phyloP scores from a whole-genome alignment of 2,113 vertebrate species.

The Aplodontia rufa region DNA sequence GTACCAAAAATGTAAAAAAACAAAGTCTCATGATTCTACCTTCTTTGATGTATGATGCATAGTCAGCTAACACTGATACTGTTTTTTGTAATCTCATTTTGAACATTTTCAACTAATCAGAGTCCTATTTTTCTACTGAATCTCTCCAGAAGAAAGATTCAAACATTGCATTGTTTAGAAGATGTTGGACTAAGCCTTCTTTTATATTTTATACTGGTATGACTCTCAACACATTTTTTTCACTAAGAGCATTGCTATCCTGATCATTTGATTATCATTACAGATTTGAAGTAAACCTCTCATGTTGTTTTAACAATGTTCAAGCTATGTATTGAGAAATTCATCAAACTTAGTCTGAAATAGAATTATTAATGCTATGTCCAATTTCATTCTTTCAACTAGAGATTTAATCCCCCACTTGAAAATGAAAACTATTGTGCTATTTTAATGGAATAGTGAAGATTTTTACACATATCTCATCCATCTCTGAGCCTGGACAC shows the following conservation, averaged over 20 bases:
- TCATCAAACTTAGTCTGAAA: background rate
- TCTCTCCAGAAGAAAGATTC: constrained; percentile 21
- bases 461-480: constrained; percentile 8
- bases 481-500: background rate
- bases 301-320: constrained; percentile 14
- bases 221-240: background rate
- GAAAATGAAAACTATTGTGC: background rate
- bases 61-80: background rate
- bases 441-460: constrained; percentile 41
- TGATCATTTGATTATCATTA: background rate
- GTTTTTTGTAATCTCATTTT: constrained; percentile 15
- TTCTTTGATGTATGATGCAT: background rate
- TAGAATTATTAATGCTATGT: background rate
- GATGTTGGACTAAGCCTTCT: background rate
- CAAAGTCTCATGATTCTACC: background rate
- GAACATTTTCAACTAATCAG: constrained; percentile 34
- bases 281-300: background rate
- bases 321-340: background rate
- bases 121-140: background rate
- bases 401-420: background rate
- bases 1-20: too few species aligned
- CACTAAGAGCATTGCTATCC: background rate
- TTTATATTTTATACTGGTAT: constrained; percentile 26
- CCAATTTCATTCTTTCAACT: background rate
- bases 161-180: constrained; percentile 1